These are phyloP conservation scores for Actenoides lindsayi DNA, from an alignment of 2,113 vertebrate genomes.

Conservation along the genomic window DNA sequence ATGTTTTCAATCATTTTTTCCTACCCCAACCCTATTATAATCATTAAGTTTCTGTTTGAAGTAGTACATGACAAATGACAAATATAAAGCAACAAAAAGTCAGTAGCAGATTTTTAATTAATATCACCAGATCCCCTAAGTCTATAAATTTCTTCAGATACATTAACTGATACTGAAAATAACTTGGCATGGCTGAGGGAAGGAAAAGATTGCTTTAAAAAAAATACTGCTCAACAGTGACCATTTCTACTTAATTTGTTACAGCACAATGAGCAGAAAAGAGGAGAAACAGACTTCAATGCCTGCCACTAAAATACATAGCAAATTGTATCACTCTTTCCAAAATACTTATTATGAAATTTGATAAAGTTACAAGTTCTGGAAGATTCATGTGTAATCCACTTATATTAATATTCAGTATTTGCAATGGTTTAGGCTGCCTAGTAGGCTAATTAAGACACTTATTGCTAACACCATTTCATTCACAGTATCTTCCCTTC, in stretches of 20 bases:
- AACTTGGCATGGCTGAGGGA: neutral
- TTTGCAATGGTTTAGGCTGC: neutral
- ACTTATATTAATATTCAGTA: neutral
- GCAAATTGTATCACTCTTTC: neutral
- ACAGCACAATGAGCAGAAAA: neutral
- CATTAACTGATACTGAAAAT: neutral
- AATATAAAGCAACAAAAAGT: neutral
- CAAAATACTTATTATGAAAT: neutral
- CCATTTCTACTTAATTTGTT: neutral
- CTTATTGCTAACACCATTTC: neutral
- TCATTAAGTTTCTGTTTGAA: neutral
- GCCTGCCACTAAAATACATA: neutral
- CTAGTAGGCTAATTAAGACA: neutral
- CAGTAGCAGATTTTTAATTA: neutral
- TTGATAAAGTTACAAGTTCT: neutral
- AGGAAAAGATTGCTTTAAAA: neutral
- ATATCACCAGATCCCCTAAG: neutral
- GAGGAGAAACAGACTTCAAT: neutral
- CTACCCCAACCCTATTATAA: accelerated
- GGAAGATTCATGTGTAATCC: neutral
- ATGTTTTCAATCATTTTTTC: neutral
- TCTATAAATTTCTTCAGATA: neutral
- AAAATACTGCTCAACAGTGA: neutral
- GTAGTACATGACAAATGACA: neutral
- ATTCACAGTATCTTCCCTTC: accelerated